A percentile compares a stretch with the other conserved stretches of the same genome.
phyloP scores from a whole-genome alignment of 2,888 invertebrate species.

The Lampropteryx suffumata region DNA sequence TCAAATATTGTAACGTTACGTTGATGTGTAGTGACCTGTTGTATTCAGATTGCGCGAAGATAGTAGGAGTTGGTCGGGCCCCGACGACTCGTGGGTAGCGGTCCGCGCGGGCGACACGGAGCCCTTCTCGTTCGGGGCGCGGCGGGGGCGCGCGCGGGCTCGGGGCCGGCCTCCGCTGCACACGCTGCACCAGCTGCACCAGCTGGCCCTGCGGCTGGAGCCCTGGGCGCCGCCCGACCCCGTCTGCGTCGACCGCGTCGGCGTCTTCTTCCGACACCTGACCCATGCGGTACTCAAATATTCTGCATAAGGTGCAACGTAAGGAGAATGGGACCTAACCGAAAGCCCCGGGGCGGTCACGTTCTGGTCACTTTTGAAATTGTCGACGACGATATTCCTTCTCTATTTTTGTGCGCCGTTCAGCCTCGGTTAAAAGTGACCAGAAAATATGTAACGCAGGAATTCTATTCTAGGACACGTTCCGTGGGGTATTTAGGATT shows the following conservation, averaged over 20 bases:
- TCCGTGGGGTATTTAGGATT: too few species aligned
- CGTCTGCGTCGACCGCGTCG: slow-evolving; percentile 97
- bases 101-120: slow-evolving; percentile 89
- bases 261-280: slow-evolving; percentile 92
- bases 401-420: too few species aligned
- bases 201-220: slow-evolving; percentile 93
- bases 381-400: too few species aligned
- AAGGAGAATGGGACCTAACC: too few species aligned
- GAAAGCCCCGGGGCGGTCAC: too few species aligned
- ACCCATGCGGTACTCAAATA: slow-evolving; percentile 53
- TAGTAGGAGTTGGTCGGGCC: slow-evolving; percentile 50
- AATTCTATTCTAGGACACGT: too few species aligned
- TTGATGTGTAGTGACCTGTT: too few species aligned
- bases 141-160: slow-evolving; percentile 82
- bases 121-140: slow-evolving; percentile 92
- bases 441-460: too few species aligned
- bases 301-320: too few species aligned
- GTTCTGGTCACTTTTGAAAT: too few species aligned
- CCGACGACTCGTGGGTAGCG: slow-evolving; percentile 84
- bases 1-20: too few species aligned
- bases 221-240: slow-evolving; percentile 95
- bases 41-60: slow-evolving; percentile 50
- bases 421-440: too few species aligned
- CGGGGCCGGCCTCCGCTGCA: slow-evolving; percentile 72
- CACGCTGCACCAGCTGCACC: slow-evolving; percentile 93